These are phyloP conservation scores for Blastobasis lacticolella DNA, from an alignment of 2,888 invertebrate genomes.

Conservation along the genomic window DNA sequence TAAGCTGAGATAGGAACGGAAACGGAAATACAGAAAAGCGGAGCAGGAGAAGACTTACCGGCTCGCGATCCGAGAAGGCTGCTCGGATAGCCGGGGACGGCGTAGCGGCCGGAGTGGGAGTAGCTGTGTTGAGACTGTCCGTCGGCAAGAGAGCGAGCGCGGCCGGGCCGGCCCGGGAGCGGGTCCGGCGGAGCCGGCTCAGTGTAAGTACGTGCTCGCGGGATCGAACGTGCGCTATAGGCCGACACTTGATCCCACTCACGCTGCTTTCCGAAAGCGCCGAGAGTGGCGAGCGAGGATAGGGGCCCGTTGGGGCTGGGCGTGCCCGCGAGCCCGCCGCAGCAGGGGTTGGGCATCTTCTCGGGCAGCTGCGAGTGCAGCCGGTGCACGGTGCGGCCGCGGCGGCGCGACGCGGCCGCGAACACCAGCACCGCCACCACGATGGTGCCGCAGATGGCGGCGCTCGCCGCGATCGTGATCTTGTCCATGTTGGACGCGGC, in stretches of 20 bases:
- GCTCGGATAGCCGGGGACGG: constrained; percentile 83
- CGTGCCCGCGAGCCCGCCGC: constrained; percentile 80
- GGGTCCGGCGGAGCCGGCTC: constrained; percentile 79
- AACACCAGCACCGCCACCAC: constrained; percentile 93
- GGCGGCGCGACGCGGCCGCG: constrained; percentile 87
- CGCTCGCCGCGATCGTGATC: constrained; percentile 94
- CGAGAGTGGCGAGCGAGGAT: constrained; percentile 87
- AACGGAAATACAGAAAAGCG: constrained; percentile 14
- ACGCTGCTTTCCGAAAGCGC: constrained; percentile 89
- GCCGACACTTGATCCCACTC: constrained; percentile 85
- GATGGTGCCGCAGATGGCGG: constrained; percentile 93
- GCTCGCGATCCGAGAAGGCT: constrained; percentile 71
- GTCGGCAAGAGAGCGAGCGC: constrained; percentile 87
- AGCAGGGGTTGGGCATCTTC: constrained; percentile 86
- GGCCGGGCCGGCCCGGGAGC: constrained; percentile 83
- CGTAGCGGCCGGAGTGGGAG: constrained; percentile 87
- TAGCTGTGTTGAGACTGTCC: constrained; percentile 93
- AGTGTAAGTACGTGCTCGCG: constrained; percentile 88
- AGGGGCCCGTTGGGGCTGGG: constrained; percentile 87
- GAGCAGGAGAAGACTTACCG: constrained; percentile 42
- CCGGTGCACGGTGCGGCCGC: constrained; percentile 84
- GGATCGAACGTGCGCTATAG: constrained; percentile 92
- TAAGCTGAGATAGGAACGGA: constrained; percentile 8
- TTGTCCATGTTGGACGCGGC: constrained; percentile 94
- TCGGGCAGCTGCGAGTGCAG: constrained; percentile 79